These are phyloP conservation scores for Zaprionus tsacasi DNA, from an alignment of 1,140 invertebrate genomes.

Conservation along the genomic window DNA sequence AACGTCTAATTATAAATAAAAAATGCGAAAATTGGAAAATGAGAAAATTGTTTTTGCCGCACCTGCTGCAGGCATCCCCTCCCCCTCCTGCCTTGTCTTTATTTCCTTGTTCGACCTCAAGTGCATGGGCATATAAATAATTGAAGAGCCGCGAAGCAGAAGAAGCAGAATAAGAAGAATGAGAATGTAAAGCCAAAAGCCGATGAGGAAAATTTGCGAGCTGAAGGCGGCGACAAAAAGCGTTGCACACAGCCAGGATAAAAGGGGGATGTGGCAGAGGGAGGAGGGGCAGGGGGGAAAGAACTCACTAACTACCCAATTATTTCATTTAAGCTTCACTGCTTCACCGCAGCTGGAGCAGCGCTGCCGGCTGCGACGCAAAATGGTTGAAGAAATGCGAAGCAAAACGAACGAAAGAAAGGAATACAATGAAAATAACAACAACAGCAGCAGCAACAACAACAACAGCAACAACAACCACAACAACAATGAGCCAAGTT, in stretches of 20 bases:
- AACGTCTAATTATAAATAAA: constrained; percentile 59
- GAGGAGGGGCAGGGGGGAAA: not conserved
- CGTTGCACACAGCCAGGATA: not conserved
- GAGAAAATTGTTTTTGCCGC: constrained; percentile 48
- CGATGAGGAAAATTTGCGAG: constrained; percentile 17
- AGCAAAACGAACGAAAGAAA: constrained; percentile 54
- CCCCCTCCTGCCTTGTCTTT: not conserved
- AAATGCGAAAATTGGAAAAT: constrained; percentile 31
- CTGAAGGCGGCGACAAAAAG: not conserved
- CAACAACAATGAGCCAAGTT: constrained; percentile 37
- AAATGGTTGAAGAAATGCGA: constrained; percentile 59
- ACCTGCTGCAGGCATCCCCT: constrained; percentile 8
- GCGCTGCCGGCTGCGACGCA: constrained; percentile 29
- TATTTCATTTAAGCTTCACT: constrained; percentile 83
- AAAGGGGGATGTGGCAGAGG: too few species aligned
- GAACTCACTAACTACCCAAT: constrained; percentile 81
- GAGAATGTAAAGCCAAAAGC: constrained; percentile 44
- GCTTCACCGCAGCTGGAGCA: constrained; percentile 39
- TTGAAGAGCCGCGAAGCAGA: constrained; percentile 40
- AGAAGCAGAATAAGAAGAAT: constrained; percentile 42
- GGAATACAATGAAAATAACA: constrained; percentile 48
- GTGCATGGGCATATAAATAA: constrained; percentile 68
- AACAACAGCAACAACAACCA: constrained; percentile 34
- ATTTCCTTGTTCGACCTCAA: constrained; percentile 26
- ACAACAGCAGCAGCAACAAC: constrained; percentile 23